Evolutionary conservation across 2,113 vertebrate genomes (phyloP).

Genomic region (Prunella himalayana): DNA sequence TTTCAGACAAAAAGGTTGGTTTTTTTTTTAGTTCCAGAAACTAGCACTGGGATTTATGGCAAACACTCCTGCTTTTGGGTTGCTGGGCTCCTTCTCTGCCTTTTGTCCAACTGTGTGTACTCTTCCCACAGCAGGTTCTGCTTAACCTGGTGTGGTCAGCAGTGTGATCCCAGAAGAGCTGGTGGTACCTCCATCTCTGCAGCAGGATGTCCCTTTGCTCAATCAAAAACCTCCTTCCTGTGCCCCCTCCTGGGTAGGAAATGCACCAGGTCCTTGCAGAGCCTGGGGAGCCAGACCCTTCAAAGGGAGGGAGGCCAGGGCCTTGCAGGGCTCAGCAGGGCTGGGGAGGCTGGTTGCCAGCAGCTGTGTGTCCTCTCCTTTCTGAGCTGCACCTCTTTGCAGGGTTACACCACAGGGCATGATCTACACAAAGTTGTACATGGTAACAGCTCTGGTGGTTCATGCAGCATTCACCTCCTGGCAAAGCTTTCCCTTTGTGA

Average conservation of each 20-base stretch:
- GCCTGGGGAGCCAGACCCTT: background rate
- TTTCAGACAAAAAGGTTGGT: background rate
- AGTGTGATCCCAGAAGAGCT: background rate
- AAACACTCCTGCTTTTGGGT: background rate
- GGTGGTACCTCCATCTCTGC: background rate
- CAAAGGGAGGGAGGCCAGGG: background rate
- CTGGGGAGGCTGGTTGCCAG: background rate
- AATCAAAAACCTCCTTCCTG: background rate
- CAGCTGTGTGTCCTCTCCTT: background rate
- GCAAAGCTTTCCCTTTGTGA: background rate
- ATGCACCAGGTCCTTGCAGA: background rate
- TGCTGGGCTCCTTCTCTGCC: background rate
- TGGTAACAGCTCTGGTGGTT: background rate
- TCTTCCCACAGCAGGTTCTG: background rate
- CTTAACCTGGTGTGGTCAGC: background rate
- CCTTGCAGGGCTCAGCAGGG: background rate
- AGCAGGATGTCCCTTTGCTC: fast-evolving
- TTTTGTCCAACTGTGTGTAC: fast-evolving
- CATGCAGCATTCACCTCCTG: background rate
- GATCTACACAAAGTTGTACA: background rate
- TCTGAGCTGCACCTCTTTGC: background rate
- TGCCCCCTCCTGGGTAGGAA: background rate
- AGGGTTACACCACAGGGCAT: fast-evolving
- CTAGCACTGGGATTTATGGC: background rate
- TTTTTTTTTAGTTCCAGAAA: background rate